Conservation (phyloP, 2,888 invertebrate species). For the Rhodophaea formosa region DNA sequence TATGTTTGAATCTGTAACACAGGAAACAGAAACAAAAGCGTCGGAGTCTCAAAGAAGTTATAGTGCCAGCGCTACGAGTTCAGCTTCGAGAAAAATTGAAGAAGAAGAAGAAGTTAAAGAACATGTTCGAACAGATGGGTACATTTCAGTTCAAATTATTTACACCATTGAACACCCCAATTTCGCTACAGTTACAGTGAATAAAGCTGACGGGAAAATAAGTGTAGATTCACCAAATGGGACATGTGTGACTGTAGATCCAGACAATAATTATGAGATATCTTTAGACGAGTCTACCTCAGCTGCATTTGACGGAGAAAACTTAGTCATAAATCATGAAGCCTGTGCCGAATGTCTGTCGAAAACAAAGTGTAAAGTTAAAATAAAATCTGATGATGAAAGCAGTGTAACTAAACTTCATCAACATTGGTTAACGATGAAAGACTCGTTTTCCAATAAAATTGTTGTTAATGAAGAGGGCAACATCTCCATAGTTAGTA, state of each 20-base stretch:
- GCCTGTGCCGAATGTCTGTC: constrained; percentile 56
- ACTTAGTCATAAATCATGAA: constrained; percentile 52
- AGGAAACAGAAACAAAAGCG: constrained; percentile 39
- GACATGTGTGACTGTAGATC: constrained; percentile 46
- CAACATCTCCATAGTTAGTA: constrained; percentile 44
- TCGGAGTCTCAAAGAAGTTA: constrained; percentile 49
- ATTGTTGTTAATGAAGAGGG: constrained; percentile 63
- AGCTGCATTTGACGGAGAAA: constrained; percentile 58
- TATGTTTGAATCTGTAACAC: constrained; percentile 38
- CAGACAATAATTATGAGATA: constrained; percentile 52
- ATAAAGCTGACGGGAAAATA: constrained; percentile 54
- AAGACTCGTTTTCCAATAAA: constrained; percentile 60
- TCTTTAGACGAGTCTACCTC: constrained; percentile 52
- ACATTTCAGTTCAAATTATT: constrained; percentile 54
- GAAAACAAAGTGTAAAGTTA: constrained; percentile 53
- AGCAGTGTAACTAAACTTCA: constrained; percentile 40
- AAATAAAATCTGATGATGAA: constrained; percentile 44
- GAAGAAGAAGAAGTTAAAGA: constrained; percentile 39
- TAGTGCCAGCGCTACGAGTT: constrained; percentile 35
- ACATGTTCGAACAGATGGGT: constrained; percentile 53
- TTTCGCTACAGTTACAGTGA: constrained; percentile 74
- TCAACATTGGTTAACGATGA: constrained; percentile 59
- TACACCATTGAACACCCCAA: constrained; percentile 73
- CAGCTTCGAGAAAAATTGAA: constrained; percentile 37
- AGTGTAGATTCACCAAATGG: constrained; percentile 62